Percentiles rank a stretch among this genome's conserved stretches.
These are phyloP conservation scores for Electrophaes corylata DNA, from an alignment of 2,888 invertebrate genomes.

Conservation along the genomic window DNA sequence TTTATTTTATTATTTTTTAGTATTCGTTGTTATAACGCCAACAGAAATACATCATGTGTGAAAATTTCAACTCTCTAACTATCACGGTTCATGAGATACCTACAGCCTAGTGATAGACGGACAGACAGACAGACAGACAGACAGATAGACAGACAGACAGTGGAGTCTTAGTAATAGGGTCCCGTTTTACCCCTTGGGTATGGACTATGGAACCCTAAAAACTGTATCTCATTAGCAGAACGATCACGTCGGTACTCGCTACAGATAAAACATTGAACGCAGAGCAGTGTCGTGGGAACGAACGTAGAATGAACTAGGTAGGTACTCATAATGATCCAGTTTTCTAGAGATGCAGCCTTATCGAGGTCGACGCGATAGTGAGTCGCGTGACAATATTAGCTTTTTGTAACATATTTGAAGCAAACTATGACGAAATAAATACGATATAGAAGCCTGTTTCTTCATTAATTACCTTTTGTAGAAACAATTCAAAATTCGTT, in stretches of 20 bases:
- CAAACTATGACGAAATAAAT: conserved; percentile 45
- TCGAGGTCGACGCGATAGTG: conserved; percentile 76
- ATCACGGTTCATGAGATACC: too few relatives aligned
- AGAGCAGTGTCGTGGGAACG: conserved; percentile 77
- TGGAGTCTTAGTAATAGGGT: too few relatives aligned
- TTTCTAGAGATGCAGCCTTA: conserved; percentile 75
- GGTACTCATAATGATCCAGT: conserved; percentile 70
- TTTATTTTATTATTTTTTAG: too few relatives aligned
- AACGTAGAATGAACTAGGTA: conserved; percentile 63
- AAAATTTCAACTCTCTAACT: too few relatives aligned
- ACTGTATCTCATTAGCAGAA: conserved; percentile 67
- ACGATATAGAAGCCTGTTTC: conserved; percentile 49
- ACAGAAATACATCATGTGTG: too few relatives aligned
- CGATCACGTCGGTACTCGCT: conserved; percentile 71
- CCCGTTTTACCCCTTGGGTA: too few relatives aligned
- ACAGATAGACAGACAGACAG: too few relatives aligned
- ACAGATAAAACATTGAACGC: conserved; percentile 64
- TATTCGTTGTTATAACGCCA: too few relatives aligned
- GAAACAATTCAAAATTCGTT: conserved; percentile 22
- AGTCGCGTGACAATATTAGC: conserved; percentile 74
- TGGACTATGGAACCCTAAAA: too few relatives aligned
- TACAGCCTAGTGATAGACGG: too few relatives aligned
- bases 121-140: too few relatives aligned
- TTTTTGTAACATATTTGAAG: conserved; percentile 53
- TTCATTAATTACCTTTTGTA: conserved; percentile 34